Base-by-base conservation (phyloP, 2,888 invertebrate species). In the Elysia crispata region DNA sequence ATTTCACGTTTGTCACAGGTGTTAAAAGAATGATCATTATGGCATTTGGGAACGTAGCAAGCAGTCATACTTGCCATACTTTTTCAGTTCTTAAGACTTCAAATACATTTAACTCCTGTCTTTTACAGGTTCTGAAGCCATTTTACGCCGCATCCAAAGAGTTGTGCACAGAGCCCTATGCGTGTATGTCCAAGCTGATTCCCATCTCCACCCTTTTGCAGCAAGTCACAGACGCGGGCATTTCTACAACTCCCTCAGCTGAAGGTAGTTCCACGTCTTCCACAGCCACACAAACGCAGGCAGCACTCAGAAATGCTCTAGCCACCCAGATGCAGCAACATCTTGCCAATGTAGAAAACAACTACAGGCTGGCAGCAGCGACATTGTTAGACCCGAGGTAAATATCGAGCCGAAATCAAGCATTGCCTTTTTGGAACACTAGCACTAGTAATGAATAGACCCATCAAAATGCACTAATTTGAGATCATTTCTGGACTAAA, bases 111-210 rank as follows among this genome's bases (percentile, higher is more conserved):
- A n/a, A n/a, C 11, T 11, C 11, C 41, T 41, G 5, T 11, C 3
- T 41, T 11, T 11, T 11, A 41, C 41, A 80, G 31, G 76, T 76
- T 18, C 69, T 79, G 1, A 50, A 54, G 6, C 80, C 80, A 0
- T 80, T 80, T 62, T 75, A 80, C 30, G 80, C 80, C 5, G 80
- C 80, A 28, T 76, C 80, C 20, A 67, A 70, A 28, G 80, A 80
- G 25, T 60, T 76, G 1, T 76, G 79, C 49, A 80, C 76, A 0
- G 75, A 75, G 31, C 76, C 50, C 49, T 80, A 80, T 62, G 70
- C 80, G 5, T 75, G 31, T 50, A 80, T 80, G 80, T 80, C 80
- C n/a, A 80, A 80, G 41, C 76, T 76, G 5, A 80, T 80, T 25
- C 76, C 80, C 30, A 80, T 80, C 50, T 75, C 80, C 15, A 80